Base-by-base conservation (phyloP, 2,888 invertebrate species). In the Aricia artaxerxes region DNA sequence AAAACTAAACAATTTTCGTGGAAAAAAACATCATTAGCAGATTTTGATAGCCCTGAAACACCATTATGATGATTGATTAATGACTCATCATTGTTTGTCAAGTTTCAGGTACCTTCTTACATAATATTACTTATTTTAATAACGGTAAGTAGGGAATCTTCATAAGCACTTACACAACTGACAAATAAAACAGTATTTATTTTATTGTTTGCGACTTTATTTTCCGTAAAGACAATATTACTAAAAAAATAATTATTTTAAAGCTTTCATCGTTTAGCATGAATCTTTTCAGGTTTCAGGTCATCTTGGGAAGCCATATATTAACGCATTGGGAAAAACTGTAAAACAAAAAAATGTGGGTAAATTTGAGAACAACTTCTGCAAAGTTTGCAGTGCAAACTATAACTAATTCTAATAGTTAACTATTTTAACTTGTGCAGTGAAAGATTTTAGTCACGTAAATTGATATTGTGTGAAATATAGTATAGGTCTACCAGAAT, bases 251-350 rank as follows among this genome's bases (percentile, higher is more conserved):
- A 7, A 9, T 4, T 53, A 53, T 3, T 9, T 11, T 69, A 69
- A 69, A 35, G 69, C 35, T 69, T 35, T 31, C 13, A 1, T 69
- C 13, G 9, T 31, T 24, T 16, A 69, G 35, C 13, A 16, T 69
- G 1, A 35, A 2, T 13, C 1, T 13, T 69, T 69, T 35, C 5
- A 13, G 13, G 35, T 69, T 69, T 35, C 13, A 16, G 35, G 6
- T 69, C 0, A 16, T 69, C 69, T 31, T 64, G 6, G 16, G 5
- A 13, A 38, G 16, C 13, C 13, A 1, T 24, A 1, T 24, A 73
- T 44, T 44, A 73, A 73, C 40, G 73, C 73, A 44, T 73, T 4
- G 73, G n/a, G 44, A 73, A 73, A 24, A 73, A 73, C 73, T 73
- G 73, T 1, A 73, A 73, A n/a, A 44, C 2, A 75, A n/a, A 49